Percentiles rank a stretch among this genome's conserved stretches.
Evolutionary conservation across 2,113 vertebrate genomes (phyloP).

Genomic region (Thunnus maccoyii): DNA sequence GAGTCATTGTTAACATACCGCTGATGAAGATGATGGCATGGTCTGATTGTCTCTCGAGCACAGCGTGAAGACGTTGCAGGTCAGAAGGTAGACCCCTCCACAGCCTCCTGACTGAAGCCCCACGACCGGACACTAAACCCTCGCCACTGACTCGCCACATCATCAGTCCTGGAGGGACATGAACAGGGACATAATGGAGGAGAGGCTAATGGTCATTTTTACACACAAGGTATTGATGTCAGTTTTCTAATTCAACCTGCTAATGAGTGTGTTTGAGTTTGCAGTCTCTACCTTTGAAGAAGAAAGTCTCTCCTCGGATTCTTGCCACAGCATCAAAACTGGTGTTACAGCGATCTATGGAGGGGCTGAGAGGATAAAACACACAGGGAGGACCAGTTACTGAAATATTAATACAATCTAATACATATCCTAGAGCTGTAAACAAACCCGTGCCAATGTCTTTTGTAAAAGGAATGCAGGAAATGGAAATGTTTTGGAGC

Average conservation of each 20-base stretch:
- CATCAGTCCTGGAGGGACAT: constrained; percentile 50
- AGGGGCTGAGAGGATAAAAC: constrained; percentile 23
- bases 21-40: constrained; percentile 83
- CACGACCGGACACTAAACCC: constrained; percentile 71
- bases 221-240: no score
- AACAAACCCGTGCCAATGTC: no score
- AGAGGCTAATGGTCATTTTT: neutral
- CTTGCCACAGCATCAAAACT: constrained; percentile 84
- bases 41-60: constrained; percentile 80
- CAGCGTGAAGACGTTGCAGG: constrained; percentile 67
- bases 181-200: neutral
- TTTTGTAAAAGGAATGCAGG: no score
- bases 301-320: constrained; percentile 85
- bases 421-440: no score
- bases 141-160: constrained; percentile 81
- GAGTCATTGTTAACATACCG: constrained; percentile 47
- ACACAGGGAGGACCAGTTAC: neutral
- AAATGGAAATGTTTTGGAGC: no score
- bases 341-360: constrained; percentile 81
- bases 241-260: neutral
- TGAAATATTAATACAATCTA: no score
- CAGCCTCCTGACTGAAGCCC: constrained; percentile 70
- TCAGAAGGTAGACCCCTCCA: constrained; percentile 79
- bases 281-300: constrained; percentile 84
- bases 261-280: neutral